Conservation (phyloP, 2,888 invertebrate genomes). For the Mylabris sibirica region DNA sequence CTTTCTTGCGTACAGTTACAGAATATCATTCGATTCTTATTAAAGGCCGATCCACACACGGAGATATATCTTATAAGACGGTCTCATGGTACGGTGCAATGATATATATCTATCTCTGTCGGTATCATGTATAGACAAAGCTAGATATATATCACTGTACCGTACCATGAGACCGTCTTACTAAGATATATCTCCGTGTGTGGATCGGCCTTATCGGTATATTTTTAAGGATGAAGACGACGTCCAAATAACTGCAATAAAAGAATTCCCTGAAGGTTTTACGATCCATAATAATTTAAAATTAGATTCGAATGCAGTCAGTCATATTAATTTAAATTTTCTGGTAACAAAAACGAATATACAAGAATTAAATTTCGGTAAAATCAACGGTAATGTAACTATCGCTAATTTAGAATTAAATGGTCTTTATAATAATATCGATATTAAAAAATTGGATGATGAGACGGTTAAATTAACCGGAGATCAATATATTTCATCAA, state of each 20-base stretch:
- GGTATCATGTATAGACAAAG: too few relatives aligned
- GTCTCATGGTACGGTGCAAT: too few relatives aligned
- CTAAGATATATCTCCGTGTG: too few relatives aligned
- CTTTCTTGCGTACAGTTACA: too few relatives aligned
- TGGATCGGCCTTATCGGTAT: too few relatives aligned
- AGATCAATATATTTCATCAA: conserved; percentile 56
- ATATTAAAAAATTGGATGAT: conserved; percentile 59
- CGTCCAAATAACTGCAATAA: conserved; percentile 59
- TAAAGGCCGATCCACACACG: too few relatives aligned
- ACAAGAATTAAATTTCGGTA: conserved; percentile 60
- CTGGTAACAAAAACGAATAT: conserved; percentile 63
- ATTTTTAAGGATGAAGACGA: conserved; percentile 54
- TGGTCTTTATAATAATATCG: conserved; percentile 60
- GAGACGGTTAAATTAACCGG: conserved; percentile 59
- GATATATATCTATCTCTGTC: too few relatives aligned
- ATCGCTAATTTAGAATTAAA: conserved; percentile 61
- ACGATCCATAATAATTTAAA: conserved; percentile 56
- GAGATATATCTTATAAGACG: too few relatives aligned
- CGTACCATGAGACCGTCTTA: too few relatives aligned
- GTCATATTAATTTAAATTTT: conserved; percentile 59
- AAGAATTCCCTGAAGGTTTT: conserved; percentile 61
- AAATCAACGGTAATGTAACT: conserved; percentile 58
- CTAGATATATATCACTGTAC: too few relatives aligned
- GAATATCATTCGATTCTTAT: too few relatives aligned
- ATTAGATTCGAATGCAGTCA: conserved; percentile 60